Percentiles rank a stretch among this genome's conserved stretches.
phyloP scores from a whole-genome alignment of 1,140 invertebrate genomes.

The Phortica variegata region DNA sequence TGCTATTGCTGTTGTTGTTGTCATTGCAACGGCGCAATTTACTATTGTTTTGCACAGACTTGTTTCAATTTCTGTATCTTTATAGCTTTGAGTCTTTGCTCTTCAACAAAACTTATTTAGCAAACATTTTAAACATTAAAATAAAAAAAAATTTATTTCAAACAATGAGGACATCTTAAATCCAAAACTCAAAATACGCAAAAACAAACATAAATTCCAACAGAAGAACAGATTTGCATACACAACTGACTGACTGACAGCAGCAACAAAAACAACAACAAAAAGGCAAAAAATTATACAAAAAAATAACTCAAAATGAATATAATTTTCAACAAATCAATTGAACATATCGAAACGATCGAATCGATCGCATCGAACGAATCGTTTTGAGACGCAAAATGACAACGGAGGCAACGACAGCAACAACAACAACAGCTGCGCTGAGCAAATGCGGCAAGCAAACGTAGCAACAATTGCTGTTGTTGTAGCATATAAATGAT shows the following conservation, averaged over 20 bases:
- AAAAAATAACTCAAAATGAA: not conserved
- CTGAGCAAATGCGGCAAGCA: not conserved
- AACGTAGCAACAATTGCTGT: not conserved
- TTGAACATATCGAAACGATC: slow-evolving; percentile 5
- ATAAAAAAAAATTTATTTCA: slow-evolving; percentile 40
- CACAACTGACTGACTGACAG: slow-evolving; percentile 2
- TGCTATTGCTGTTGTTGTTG: slow-evolving; percentile 37
- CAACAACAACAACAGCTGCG: not conserved
- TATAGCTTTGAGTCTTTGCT: too few relatives aligned
- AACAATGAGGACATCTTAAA: slow-evolving; percentile 25
- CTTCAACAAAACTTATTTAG: too few relatives aligned
- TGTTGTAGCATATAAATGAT: slow-evolving; percentile 13
- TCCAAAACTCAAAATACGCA: not conserved
- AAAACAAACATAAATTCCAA: not conserved
- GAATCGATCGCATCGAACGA: too few relatives aligned
- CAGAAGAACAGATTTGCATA: not conserved
- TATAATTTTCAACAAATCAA: slow-evolving; percentile 2
- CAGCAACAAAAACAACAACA: slow-evolving; percentile 39
- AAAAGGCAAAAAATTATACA: slow-evolving; percentile 8
- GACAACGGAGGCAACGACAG: not conserved
- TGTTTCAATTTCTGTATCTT: too few relatives aligned
- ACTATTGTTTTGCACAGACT: too few relatives aligned
- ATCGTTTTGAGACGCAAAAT: too few relatives aligned
- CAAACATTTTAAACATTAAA: slow-evolving; percentile 1
- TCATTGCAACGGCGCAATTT: too few relatives aligned